Conservation (phyloP, 1,140 invertebrate genomes). For the Bradysia coprophila region DNA sequence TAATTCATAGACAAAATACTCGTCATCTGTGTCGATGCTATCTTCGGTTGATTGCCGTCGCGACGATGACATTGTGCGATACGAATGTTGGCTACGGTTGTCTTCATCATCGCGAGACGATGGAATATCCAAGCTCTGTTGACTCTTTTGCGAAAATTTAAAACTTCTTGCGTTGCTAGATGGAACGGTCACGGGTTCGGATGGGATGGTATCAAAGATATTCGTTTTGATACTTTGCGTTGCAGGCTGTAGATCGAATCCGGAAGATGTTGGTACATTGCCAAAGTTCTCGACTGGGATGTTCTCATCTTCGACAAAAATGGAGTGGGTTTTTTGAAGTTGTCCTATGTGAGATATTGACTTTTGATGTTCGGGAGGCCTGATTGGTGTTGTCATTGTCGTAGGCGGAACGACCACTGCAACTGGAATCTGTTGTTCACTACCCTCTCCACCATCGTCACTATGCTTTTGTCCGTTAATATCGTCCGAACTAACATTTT, state of each 20-base stretch:
- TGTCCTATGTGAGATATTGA: not conserved
- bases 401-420: not conserved
- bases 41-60: constrained; percentile 80
- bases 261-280: too few relatives aligned
- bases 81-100: constrained; percentile 67
- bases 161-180: constrained; percentile 2
- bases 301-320: constrained; percentile 6
- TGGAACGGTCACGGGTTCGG: constrained; percentile 10
- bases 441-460: not conserved
- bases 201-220: too few relatives aligned
- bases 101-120: constrained; percentile 58
- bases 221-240: too few relatives aligned
- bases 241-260: too few relatives aligned
- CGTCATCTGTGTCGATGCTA: constrained; percentile 81
- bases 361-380: not conserved
- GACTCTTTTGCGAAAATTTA: constrained; percentile 32
- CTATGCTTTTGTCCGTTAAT: not conserved
- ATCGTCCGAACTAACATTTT: constrained; percentile 1
- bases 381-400: not conserved
- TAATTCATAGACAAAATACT: constrained; percentile 82
- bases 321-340: constrained; percentile 6
- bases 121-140: constrained; percentile 65
- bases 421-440: too few relatives aligned
- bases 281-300: not conserved
- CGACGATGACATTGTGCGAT: constrained; percentile 69